These are phyloP conservation scores for Torymus texanus DNA, from an alignment of 2,888 invertebrate species.

Conservation along the genomic window DNA sequence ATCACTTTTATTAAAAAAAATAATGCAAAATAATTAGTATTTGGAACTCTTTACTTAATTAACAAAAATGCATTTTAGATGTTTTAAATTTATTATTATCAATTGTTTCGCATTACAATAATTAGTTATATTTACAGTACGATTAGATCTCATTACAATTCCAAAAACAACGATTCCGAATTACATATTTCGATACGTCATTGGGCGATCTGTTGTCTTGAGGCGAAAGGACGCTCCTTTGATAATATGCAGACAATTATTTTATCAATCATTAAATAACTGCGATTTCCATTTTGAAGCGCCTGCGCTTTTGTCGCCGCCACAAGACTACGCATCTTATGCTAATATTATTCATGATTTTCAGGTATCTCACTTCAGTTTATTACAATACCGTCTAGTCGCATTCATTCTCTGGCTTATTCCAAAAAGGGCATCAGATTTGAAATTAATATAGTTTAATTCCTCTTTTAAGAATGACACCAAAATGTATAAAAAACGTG, in stretches of 20 bases:
- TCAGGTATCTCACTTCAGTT: slow-evolving; percentile 32
- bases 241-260: slow-evolving; percentile 34
- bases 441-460: slow-evolving; percentile 15
- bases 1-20: not conserved
- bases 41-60: slow-evolving; percentile 35
- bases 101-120: slow-evolving; percentile 57
- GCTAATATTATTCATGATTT: slow-evolving; percentile 40
- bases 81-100: slow-evolving; percentile 53
- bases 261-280: slow-evolving; percentile 28
- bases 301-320: slow-evolving; percentile 40
- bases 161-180: slow-evolving; percentile 48
- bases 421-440: slow-evolving; percentile 10
- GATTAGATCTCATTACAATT: slow-evolving; percentile 52
- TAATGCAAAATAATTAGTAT: not conserved
- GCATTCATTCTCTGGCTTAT: slow-evolving; percentile 19
- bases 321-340: slow-evolving; percentile 43
- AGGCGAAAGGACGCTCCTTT: slow-evolving; percentile 31
- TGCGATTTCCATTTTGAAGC: slow-evolving; percentile 30
- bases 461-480: slow-evolving; percentile 33
- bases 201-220: slow-evolving; percentile 35
- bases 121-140: slow-evolving; percentile 56
- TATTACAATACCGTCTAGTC: slow-evolving; percentile 45
- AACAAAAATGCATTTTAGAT: slow-evolving; percentile 45
- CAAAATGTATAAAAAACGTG: slow-evolving; percentile 40
- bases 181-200: slow-evolving; percentile 43